Percentiles rank a stretch among this genome's conserved stretches.
These are phyloP conservation scores for Geotria australis DNA, from an alignment of 2,797 vertebrate species.

Conservation along the genomic window DNA sequence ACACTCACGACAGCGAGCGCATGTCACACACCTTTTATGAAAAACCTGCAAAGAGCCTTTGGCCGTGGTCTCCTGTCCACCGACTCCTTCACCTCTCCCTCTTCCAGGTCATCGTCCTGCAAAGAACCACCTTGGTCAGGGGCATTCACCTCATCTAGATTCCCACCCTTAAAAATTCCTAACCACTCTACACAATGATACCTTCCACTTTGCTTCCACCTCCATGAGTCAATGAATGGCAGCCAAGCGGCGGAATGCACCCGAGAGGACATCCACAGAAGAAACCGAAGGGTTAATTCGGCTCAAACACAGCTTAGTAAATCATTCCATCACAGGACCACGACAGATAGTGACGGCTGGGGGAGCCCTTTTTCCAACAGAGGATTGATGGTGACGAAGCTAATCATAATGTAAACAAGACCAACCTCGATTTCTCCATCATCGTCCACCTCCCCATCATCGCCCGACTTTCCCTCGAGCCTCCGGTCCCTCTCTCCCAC, in stretches of 20 bases:
- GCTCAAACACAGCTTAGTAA: background rate
- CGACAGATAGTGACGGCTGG: background rate
- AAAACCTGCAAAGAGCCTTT: conserved; percentile 75
- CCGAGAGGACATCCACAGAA: too few relatives aligned
- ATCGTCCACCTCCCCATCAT: conserved; percentile 10
- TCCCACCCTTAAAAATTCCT: too few relatives aligned
- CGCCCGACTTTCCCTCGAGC: conserved; percentile 7
- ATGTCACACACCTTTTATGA: conserved; percentile 57
- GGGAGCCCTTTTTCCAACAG: background rate
- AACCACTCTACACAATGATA: too few relatives aligned
- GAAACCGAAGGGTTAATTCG: background rate
- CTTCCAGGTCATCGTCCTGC: conserved; percentile 84
- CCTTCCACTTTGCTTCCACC: too few relatives aligned
- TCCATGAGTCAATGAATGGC: too few relatives aligned
- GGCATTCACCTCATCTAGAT: too few relatives aligned
- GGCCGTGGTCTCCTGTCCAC: conserved; percentile 71
- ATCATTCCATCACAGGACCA: background rate
- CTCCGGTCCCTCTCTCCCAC: conserved; percentile 12
- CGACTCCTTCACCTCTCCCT: conserved; percentile 84
- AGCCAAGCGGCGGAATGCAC: too few relatives aligned
- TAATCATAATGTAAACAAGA: conserved; percentile 7
- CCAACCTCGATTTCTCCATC: conserved; percentile 97
- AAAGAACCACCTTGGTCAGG: too few relatives aligned
- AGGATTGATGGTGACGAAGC: background rate
- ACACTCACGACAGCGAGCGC: too few relatives aligned